Evolutionary conservation across 2,888 invertebrate species (phyloP), one percentile per base, ranked within the genome.

Genomic region (Ornithoptera alexandrae): DNA sequence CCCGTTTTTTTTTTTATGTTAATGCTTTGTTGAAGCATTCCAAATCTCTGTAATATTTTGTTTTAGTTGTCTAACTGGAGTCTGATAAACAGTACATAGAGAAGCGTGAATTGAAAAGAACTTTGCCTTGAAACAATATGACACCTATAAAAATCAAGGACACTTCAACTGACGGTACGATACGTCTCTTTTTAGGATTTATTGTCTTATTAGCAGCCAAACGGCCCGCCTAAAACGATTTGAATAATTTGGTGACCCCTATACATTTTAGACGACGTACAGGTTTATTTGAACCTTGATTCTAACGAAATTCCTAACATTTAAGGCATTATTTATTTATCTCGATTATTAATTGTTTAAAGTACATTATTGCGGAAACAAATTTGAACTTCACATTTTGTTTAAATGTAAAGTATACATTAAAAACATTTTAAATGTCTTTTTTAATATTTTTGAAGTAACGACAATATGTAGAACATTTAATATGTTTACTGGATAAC

Each of bases 121-220:
- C 79, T 80, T 73, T 7, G 75, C 76, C 78, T 77, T 80, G 78
- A 80, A 82, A 79, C 77, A 80, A 75, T 75, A 77, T 80, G 82
- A 83, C 83, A 84, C 76, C 84, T 80, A 88, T 85, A 87, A 88
- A 87, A 86, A 80, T 75, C 86, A 89, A 90, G 90, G 89, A 83
- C 87, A 72, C 61, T 65, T 67, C 66, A 69, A 76, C 73, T 77
- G 65, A 67, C 69, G 66, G 75, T 75, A 70, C 72, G 72, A 79
- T 82, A 76, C 70, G 77, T 72, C 80, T 79, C 80, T 79, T 70
- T 72, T 71, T 74, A 76, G 78, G 75, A 85, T 84, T 85, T 85
- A 85, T 84, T 73, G 74, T 77, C 76, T 75, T 77, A 82, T 84
- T 84, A 79, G 73, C 77, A 79, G 74, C 68, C 70, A 78, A 83